Percentiles rank a stretch among this genome's conserved stretches.
These are phyloP conservation scores for Euwallacea fornicatus DNA, from an alignment of 1,140 invertebrate species.

Conservation along the genomic window DNA sequence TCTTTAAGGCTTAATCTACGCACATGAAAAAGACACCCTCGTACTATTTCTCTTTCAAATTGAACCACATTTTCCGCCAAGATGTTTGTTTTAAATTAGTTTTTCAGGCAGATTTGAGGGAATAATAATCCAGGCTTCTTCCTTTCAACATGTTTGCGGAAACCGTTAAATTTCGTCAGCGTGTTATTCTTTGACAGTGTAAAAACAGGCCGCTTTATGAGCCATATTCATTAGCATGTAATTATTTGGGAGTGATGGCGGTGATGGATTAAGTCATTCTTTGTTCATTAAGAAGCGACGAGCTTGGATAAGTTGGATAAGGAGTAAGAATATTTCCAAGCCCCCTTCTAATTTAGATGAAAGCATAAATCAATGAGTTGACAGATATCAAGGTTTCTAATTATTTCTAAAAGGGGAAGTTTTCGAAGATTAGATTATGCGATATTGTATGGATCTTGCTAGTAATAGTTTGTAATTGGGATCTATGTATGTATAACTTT, in stretches of 20 bases:
- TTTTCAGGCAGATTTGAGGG: background rate
- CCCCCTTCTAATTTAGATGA: background rate
- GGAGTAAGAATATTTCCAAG: background rate
- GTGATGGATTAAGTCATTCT: constrained; percentile 1
- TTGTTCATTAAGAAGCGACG: background rate
- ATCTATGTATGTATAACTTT: too few species aligned
- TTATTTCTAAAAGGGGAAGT: too few species aligned
- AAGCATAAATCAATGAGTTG: too few species aligned
- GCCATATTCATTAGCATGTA: constrained; percentile 5
- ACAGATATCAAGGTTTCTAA: too few species aligned
- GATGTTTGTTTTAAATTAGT: background rate
- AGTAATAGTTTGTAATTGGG: too few species aligned
- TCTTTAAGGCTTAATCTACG: too few species aligned
- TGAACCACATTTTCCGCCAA: background rate
- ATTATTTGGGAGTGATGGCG: constrained; percentile 2
- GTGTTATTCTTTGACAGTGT: background rate
- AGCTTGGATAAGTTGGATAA: background rate
- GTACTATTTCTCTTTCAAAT: background rate
- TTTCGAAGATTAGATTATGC: too few species aligned
- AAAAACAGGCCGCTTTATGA: constrained; percentile 1
- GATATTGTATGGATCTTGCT: too few species aligned
- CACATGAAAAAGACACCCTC: background rate
- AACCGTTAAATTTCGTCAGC: background rate
- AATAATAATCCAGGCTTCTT: background rate
- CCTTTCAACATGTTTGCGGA: background rate